These are phyloP conservation scores for Sakesphorus luctuosus DNA, from an alignment of 2,113 vertebrate genomes.

Conservation along the genomic window DNA sequence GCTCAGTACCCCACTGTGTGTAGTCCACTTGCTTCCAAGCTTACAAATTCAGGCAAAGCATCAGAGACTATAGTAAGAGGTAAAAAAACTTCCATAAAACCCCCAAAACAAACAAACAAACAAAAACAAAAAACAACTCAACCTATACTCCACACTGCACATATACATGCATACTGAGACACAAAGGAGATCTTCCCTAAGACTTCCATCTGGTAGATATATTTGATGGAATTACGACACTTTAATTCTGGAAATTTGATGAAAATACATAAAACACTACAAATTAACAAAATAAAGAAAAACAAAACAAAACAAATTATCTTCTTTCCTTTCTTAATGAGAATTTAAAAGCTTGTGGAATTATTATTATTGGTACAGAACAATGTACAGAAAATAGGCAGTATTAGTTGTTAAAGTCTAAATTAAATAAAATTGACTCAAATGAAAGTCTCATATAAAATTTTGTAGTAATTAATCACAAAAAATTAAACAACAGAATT, in stretches of 20 bases:
- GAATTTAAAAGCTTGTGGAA: not conserved
- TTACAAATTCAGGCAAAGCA: slow-evolving; percentile 29
- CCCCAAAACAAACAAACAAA: too few species aligned
- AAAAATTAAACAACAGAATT: not conserved
- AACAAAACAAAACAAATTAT: accelerated
- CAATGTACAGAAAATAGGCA: not conserved
- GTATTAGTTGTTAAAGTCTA: not conserved
- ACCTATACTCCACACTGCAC: not conserved
- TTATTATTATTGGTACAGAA: not conserved
- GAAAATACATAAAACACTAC: not conserved
- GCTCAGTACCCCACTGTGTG: slow-evolving; percentile 22
- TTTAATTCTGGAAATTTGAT: not conserved
- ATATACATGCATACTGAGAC: not conserved
- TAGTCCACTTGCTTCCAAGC: slow-evolving; percentile 38
- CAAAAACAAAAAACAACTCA: too few species aligned
- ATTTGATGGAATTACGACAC: not conserved
- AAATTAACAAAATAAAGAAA: not conserved
- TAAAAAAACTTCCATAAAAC: not conserved
- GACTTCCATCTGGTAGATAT: not conserved
- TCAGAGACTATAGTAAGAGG: not conserved
- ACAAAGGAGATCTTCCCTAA: not conserved
- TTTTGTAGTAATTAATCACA: not conserved
- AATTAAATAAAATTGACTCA: not conserved
- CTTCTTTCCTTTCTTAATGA: not conserved
- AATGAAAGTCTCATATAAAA: not conserved